These are phyloP conservation scores for Epizoanthus fatuus DNA, from an alignment of 92 coral and sea anemone species.

Conservation along the genomic window DNA sequence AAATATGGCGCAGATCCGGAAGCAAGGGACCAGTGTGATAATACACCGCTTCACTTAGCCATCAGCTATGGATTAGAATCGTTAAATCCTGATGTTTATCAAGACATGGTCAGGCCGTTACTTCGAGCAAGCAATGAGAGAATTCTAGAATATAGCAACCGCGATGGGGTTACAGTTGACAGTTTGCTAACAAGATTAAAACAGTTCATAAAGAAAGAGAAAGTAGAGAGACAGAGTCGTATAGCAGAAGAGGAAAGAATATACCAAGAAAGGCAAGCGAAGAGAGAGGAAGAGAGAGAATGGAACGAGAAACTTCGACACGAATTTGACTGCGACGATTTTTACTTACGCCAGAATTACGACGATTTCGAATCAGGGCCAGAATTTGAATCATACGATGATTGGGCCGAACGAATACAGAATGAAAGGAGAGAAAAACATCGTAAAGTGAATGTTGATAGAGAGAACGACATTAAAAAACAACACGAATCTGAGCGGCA, in stretches of 20 bases:
- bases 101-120: constrained; percentile 82
- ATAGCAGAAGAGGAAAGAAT: constrained; percentile 52
- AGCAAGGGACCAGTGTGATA: constrained; percentile 72
- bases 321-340: constrained; percentile 83
- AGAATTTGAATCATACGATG: constrained; percentile 77
- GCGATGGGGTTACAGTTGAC: constrained; percentile 72
- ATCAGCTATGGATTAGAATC: constrained; percentile 79
- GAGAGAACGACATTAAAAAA: constrained; percentile 12
- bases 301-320: constrained; percentile 89
- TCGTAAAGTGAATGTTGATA: constrained; percentile 8
- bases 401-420: constrained; percentile 88
- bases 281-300: constrained; percentile 68
- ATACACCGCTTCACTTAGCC: constrained; percentile 94
- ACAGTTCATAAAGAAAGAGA: constrained; percentile 48
- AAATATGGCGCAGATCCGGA: constrained; percentile 78
- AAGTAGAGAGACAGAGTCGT: constrained; percentile 43
- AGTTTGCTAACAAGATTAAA: constrained; percentile 65
- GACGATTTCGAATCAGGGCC: constrained; percentile 54
- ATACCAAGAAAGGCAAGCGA: constrained; percentile 38
- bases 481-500: neutral
- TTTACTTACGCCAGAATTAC: constrained; percentile 42
- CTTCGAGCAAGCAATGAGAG: constrained; percentile 43
- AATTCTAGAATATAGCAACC: constrained; percentile 66
- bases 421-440: constrained; percentile 67
- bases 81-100: constrained; percentile 48